A percentile compares a stretch with the other conserved stretches of the same genome.
phyloP scores from a whole-genome alignment of 37 sponge, comb jelly and placozoan species.

The Diacarnus erythraeanus region DNA sequence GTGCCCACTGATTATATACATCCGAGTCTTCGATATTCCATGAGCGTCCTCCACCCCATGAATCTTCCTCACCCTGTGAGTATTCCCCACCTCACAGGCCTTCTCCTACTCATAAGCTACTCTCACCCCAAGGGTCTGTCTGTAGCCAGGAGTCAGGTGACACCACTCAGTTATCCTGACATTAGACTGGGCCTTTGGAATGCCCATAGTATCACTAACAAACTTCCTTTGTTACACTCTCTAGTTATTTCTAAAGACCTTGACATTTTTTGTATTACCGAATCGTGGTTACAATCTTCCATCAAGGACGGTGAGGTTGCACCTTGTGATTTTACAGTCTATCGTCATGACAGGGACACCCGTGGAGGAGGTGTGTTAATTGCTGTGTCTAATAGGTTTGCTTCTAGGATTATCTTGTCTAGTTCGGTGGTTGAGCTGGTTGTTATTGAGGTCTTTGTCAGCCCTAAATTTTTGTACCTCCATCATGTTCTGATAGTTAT shows the following conservation, averaged over 20 bases:
- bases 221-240: not conserved
- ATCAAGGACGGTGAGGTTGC: not conserved
- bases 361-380: conserved; percentile 2
- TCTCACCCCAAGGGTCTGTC: too few species aligned
- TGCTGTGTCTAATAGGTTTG: not conserved
- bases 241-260: not conserved
- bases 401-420: not conserved
- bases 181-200: too few species aligned
- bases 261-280: not conserved
- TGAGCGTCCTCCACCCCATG: too few species aligned
- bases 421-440: not conserved
- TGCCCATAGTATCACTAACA: not conserved
- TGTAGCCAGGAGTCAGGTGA: too few species aligned
- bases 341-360: not conserved
- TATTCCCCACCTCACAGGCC: too few species aligned
- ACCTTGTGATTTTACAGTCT: not conserved
- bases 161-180: too few species aligned
- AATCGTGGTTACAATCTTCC: not conserved
- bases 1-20: too few species aligned
- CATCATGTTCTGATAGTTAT: too few species aligned
- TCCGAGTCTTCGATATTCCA: too few species aligned
- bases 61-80: too few species aligned
- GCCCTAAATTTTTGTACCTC: not conserved
- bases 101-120: too few species aligned
- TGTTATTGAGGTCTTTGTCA: not conserved